These are phyloP conservation scores for Lapara coniferarum DNA, from an alignment of 2,888 invertebrate species.

Conservation along the genomic window DNA sequence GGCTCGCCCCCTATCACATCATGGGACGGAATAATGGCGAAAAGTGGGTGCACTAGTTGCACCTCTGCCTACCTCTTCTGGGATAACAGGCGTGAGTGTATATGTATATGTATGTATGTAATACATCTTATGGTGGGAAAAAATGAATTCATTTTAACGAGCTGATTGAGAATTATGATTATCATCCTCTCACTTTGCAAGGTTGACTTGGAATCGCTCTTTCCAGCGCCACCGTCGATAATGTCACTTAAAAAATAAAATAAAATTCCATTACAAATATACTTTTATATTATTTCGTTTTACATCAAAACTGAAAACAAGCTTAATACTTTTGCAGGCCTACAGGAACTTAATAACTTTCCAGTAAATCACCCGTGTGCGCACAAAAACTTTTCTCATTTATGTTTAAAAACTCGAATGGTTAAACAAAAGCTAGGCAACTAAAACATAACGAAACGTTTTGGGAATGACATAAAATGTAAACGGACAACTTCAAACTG, in stretches of 20 bases:
- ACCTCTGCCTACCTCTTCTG: too few relatives aligned
- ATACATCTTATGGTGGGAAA: too few relatives aligned
- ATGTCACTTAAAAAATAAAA: slow-evolving; percentile 5
- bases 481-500: slow-evolving; percentile 23
- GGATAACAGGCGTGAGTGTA: too few relatives aligned
- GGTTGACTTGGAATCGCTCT: not conserved
- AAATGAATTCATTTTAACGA: too few relatives aligned
- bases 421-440: slow-evolving; percentile 38
- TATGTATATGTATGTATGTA: too few relatives aligned
- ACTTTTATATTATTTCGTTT: not conserved
- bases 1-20: too few relatives aligned
- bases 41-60: too few relatives aligned
- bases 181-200: not conserved
- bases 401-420: slow-evolving; percentile 39
- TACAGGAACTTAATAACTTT: slow-evolving; percentile 27
- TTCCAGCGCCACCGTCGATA: not conserved
- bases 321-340: slow-evolving; percentile 25
- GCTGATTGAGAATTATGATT: too few relatives aligned
- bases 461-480: slow-evolving; percentile 10
- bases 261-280: slow-evolving; percentile 2
- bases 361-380: slow-evolving; percentile 32
- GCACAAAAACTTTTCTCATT: slow-evolving; percentile 50
- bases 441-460: slow-evolving; percentile 38
- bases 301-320: slow-evolving; percentile 12
- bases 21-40: too few relatives aligned